Base-by-base conservation (phyloP, 2,797 vertebrate species). In the Gallirallus australis region DNA sequence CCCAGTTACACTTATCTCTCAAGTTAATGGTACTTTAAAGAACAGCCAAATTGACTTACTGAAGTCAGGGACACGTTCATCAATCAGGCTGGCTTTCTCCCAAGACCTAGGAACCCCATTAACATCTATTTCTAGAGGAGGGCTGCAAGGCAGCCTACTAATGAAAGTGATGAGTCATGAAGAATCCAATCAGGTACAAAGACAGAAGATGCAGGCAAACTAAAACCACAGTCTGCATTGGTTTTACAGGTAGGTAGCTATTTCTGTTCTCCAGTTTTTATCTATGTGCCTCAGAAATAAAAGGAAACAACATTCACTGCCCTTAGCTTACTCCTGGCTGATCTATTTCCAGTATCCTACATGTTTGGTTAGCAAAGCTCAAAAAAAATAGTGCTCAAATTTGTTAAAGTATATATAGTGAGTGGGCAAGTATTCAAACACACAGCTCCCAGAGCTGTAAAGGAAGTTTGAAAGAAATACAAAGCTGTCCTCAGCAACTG, bases 11-110 rank as follows among this genome's bases (percentile, higher is more conserved):
- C 64, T 69, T 61, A 9, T 15, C 53, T 86, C 59, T 60, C 82
- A 42, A 9, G 0, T 65, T 88, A 94, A 86, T 42, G 73, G 61
- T 47, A 59, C 72, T 81, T 83, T 48, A 72, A 90, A 87, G 76
- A 88, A 50, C 77, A 90, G 77, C 40, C 70, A 93, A 47, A 95
- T 39, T 72, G 80, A 81, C 79, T 85, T 68, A 35, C 35, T 81
- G 76, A 87, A 96, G 56, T 53, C 60, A 40, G 73, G 90, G 71
- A 17, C 54, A 61, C 1, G 8, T 77, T 60, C 75, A 82, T 85
- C 91, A 84, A 28, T 70, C 81, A 88, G 57, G 37, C 69, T 64
- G 65, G 14, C 63, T 81, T 83, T 90, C 80, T 95, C 85, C 50
- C 61, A 71, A 40, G 61, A 76, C 73, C 39, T 13, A 76, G 90